Evolutionary conservation across 2,888 invertebrate genomes (phyloP), one percentile per base, ranked within the genome.

Genomic region (Lasioglossum calceatum): DNA sequence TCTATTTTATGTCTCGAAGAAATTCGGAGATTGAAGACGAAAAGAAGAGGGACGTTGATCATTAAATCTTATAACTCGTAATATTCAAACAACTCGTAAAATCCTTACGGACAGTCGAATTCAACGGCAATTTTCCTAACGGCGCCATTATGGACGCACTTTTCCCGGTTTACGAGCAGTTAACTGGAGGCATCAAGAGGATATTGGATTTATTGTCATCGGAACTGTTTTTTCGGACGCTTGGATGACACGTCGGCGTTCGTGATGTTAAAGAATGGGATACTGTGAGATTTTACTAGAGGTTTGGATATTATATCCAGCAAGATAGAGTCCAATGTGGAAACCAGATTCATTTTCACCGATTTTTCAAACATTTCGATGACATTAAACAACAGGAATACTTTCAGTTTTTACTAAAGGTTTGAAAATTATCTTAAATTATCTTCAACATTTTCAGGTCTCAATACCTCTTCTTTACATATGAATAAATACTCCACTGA

Each of bases 61-160:
- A 87, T 90, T 87, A 89, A 91, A 86, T 87, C 32, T 67, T 70
- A 71, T 78, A 85, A 90, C 89, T 91, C 87, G 88, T 89, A 87
- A 87, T 91, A 89, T 87, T 88, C 86, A 87, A 87, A 82, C 84
- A 75, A 88, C 81, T 87, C 87, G 81, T 91, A 92, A 92, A 92
- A 81, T 86, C 77, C 78, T 78, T 61, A 36, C 76, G 36, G 74
- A 39, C 82, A 77, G 77, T 47, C 78, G 85, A 89, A 91, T 91
- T 89, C 87, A 81, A 77, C 87, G 82, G 74, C 87, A 86, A 92
- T 90, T 92, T 90, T 89, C 89, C 82, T 89, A 91, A 90, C 88
- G 86, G 81, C 78, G 44, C 77, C 79, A 82, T 92, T 91, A 90
- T 84, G 80, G 82, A 84, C 84, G 81, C 82, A 87, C 73, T 86